phyloP scores from a whole-genome alignment of 2,888 invertebrate species.

The Melieria crassipennis region DNA sequence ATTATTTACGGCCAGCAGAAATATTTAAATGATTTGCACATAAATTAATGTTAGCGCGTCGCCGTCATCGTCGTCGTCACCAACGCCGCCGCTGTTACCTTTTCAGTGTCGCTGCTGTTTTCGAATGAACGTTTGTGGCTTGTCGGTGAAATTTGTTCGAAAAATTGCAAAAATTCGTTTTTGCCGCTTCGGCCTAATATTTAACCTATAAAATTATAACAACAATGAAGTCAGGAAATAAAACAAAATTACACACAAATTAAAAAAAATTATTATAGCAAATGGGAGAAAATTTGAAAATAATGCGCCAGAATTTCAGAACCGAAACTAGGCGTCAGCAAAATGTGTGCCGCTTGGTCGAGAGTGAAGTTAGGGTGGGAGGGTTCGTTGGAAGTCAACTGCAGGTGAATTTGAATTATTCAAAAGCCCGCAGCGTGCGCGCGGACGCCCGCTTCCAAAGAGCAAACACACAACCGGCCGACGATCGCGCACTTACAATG shows the following conservation, averaged over 20 bases:
- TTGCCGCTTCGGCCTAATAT: no score
- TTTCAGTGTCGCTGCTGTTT: not conserved
- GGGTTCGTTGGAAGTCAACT: not conserved
- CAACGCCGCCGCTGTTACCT: not conserved
- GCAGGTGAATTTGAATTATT: constrained; percentile 23
- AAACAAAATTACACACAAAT: no score
- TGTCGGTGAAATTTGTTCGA: not conserved
- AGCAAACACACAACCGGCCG: not conserved
- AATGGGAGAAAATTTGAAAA: no score
- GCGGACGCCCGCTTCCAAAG: not conserved
- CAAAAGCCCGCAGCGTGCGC: constrained; percentile 1
- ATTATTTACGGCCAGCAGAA: constrained; percentile 30
- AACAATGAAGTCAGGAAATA: no score
- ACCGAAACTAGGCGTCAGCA: no score
- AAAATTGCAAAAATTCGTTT: no score
- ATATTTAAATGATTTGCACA: constrained; percentile 30
- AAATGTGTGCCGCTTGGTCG: no score
- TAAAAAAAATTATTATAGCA: no score
- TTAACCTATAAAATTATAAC: no score
- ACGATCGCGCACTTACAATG: not conserved
- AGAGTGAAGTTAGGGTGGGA: no score
- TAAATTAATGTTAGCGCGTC: constrained; percentile 25
- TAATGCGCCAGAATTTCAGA: no score
- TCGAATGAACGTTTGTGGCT: not conserved
- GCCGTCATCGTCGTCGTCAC: not conserved